These are phyloP conservation scores for Diplogasteroides magnus DNA, from an alignment of 1,140 invertebrate genomes.

Conservation along the genomic window DNA sequence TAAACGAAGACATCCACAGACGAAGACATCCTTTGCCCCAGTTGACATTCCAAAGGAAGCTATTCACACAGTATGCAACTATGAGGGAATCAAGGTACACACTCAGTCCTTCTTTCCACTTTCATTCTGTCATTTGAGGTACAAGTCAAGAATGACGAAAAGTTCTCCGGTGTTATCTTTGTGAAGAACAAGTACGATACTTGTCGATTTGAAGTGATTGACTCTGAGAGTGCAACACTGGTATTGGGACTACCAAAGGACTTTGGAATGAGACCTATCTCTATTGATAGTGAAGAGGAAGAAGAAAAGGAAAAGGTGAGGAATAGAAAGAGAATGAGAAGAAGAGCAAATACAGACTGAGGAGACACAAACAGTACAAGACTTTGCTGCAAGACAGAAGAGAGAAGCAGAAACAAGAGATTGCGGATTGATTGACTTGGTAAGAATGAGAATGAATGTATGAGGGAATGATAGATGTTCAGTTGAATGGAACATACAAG, in stretches of 20 bases:
- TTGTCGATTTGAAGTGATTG: conserved; percentile 50
- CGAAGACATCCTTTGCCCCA: conserved; percentile 27
- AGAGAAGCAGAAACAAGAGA: conserved; percentile 40
- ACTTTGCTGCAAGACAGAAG: conserved; percentile 43
- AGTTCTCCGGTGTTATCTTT: conserved; percentile 53
- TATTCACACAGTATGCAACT: conserved; percentile 54
- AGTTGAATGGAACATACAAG: conserved; percentile 54
- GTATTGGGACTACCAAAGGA: conserved; percentile 49
- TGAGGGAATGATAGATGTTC: conserved; percentile 5
- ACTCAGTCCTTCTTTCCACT: not conserved
- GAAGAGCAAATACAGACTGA: conserved; percentile 10
- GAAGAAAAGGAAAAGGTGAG: conserved; percentile 22
- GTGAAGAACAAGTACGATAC: conserved; percentile 56
- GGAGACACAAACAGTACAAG: conserved; percentile 28
- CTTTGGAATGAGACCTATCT: conserved; percentile 55
- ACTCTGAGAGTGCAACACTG: conserved; percentile 42
- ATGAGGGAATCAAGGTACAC: conserved; percentile 52
- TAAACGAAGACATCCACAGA: conserved; percentile 20
- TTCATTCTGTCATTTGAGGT: conserved; percentile 5
- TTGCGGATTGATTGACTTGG: conserved; percentile 45
- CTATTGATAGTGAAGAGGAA: conserved; percentile 28
- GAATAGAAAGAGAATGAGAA: conserved; percentile 30
- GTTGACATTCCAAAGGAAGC: conserved; percentile 39
- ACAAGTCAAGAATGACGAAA: conserved; percentile 45
- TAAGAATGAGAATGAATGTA: conserved; percentile 9